Evolutionary conservation across 2,113 vertebrate genomes (phyloP).

Genomic region (Irena cyanogastra): DNA sequence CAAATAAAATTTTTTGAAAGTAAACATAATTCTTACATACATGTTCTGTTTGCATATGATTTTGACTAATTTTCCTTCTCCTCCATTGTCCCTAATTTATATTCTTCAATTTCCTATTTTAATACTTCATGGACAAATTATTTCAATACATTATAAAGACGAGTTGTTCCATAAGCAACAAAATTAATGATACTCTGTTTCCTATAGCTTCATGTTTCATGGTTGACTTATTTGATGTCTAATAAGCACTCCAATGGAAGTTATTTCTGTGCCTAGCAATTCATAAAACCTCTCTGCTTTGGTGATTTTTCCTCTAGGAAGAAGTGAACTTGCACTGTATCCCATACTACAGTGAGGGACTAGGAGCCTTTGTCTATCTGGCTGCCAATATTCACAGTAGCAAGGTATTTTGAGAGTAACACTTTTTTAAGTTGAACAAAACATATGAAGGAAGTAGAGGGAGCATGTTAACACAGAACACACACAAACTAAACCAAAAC

Average conservation of each 20-base stretch:
- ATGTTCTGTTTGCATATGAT: neutral
- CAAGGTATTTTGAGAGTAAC: neutral
- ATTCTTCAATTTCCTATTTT: neutral
- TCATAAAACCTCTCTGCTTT: neutral
- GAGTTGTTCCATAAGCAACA: neutral
- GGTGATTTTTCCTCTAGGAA: neutral
- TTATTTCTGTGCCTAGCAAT: neutral
- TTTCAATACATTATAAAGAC: neutral
- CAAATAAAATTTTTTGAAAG: neutral
- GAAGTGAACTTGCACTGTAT: neutral
- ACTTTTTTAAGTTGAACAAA: neutral
- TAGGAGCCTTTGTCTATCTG: neutral
- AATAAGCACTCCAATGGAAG: neutral
- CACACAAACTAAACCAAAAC: neutral
- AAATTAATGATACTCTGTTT: neutral
- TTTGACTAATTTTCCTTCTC: neutral
- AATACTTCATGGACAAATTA: neutral
- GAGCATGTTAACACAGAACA: fast-evolving
- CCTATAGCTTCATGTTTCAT: neutral
- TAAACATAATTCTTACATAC: neutral
- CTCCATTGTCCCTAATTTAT: neutral
- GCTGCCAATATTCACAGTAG: neutral
- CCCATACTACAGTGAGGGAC: neutral
- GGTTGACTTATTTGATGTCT: neutral
- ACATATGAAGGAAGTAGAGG: neutral